phyloP scores from a whole-genome alignment of 2,888 invertebrate species.

The Neelides folsomi region DNA sequence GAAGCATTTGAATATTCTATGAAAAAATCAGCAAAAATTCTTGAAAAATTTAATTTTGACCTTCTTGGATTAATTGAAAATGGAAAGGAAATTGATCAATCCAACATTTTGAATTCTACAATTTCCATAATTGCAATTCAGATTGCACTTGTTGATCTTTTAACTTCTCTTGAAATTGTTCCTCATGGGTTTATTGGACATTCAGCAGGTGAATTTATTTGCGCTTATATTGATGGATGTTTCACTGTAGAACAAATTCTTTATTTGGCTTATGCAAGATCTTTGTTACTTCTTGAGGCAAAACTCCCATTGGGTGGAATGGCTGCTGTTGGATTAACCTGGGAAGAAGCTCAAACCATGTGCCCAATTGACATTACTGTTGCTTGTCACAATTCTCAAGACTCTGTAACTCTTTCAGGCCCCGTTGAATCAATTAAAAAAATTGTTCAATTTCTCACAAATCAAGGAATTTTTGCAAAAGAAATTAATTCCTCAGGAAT shows the following conservation, averaged over 20 bases:
- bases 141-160: conserved; percentile 78
- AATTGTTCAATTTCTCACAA: conserved; percentile 54
- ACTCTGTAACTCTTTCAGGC: conserved; percentile 88
- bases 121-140: conserved; percentile 88
- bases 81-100: conserved; percentile 61
- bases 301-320: conserved; percentile 35
- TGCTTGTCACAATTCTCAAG: conserved; percentile 86
- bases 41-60: conserved; percentile 65
- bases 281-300: conserved; percentile 36
- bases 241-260: conserved; percentile 78
- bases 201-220: conserved; percentile 70
- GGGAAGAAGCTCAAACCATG: conserved; percentile 50
- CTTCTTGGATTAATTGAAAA: conserved; percentile 64
- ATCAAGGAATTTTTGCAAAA: conserved; percentile 66
- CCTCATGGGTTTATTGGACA: conserved; percentile 94
- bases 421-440: conserved; percentile 53
- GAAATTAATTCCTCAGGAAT: conserved; percentile 71
- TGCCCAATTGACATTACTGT: conserved; percentile 66
- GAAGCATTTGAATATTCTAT: conserved; percentile 67
- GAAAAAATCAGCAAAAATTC: conserved; percentile 55
- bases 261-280: conserved; percentile 78
- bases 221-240: no score
- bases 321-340: conserved; percentile 42
- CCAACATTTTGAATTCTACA: conserved; percentile 76
- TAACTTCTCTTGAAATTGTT: conserved; percentile 56